Evolutionary conservation across 2,888 invertebrate genomes (phyloP), one percentile per base, ranked within the genome.

Genomic region (Napeogenes sylphis): DNA sequence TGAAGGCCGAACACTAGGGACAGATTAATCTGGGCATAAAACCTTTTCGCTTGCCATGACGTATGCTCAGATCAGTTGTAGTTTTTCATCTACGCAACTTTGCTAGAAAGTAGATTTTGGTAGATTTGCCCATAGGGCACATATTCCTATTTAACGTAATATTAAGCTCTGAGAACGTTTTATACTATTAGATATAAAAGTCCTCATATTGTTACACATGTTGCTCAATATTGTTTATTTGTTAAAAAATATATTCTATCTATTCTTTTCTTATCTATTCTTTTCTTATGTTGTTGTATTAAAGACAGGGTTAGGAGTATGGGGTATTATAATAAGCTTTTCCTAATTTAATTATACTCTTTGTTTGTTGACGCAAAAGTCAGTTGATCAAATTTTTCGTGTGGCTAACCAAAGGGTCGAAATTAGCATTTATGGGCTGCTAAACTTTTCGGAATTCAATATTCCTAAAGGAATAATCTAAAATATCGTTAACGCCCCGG

Each of bases 11-110:
- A 75, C 81, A 70, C 79, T 74, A 64, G 77, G 78, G 82, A 78
- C 78, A 81, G 80, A 87, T 87, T 85, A 85, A 84, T 81, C 81
- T 83, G 71, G 78, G 79, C 81, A 84, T 85, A 84, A 85, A 88
- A 88, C 85, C 85, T 86, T 83, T 82, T 78, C 74, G 73, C 78
- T 81, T 82, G 72, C 77, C 80, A 70, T 80, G 80, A 82, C 82
- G 81, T 79, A 81, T 74, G 75, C 74, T 75, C 53, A 46, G 58
- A 47, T 60, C 59, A 51, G 35, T 61, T 42, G 33, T 59, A 58
- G 55, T 66, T 62, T 65, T 65, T 60, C 58, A 60, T 63, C 47
- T 55, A 51, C 8, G 8, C 51, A 51, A 47, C n/a, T 4, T 14
- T 14, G 21, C 4, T 47, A 3, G 13, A 6, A 38, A 38, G 8